These are phyloP conservation scores for Drosophila anomelani DNA, from an alignment of 2,888 invertebrate genomes.

Conservation along the genomic window DNA sequence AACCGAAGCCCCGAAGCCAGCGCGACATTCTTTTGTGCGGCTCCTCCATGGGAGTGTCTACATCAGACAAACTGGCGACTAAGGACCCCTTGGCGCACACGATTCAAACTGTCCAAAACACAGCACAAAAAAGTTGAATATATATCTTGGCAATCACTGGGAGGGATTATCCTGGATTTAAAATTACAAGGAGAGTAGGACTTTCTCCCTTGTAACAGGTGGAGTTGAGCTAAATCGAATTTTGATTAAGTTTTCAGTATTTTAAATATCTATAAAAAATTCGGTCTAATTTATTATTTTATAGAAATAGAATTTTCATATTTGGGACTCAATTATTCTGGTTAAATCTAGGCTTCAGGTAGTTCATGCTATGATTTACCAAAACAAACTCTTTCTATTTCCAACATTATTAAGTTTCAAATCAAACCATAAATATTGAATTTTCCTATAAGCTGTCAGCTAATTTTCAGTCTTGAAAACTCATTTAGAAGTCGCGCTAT, in stretches of 20 bases:
- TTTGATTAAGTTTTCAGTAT: not conserved
- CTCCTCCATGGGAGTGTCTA: slow-evolving; percentile 46
- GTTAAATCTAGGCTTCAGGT: not conserved
- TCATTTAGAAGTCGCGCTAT: fast-evolving
- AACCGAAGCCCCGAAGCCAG: slow-evolving; percentile 14
- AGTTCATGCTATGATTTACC: not conserved
- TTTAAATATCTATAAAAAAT: not conserved
- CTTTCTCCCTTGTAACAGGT: not conserved
- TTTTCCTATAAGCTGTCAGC: not conserved
- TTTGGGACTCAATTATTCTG: not conserved
- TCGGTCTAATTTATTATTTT: not conserved
- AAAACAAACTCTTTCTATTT: too few species aligned
- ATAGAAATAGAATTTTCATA: not conserved
- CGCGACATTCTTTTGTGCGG: slow-evolving; percentile 39
- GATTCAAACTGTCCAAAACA: slow-evolving; percentile 35
- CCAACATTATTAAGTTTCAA: not conserved
- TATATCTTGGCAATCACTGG: not conserved
- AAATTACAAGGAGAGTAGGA: not conserved
- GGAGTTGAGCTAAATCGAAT: not conserved
- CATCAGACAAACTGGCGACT: slow-evolving; percentile 70
- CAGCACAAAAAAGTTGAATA: slow-evolving; percentile 16
- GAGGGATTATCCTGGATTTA: not conserved
- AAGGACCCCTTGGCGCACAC: slow-evolving; percentile 61
- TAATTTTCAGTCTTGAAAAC: not conserved
- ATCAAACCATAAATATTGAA: not conserved